Base-by-base conservation (phyloP, 1,140 invertebrate species). In the Condylostylus longicornis region DNA sequence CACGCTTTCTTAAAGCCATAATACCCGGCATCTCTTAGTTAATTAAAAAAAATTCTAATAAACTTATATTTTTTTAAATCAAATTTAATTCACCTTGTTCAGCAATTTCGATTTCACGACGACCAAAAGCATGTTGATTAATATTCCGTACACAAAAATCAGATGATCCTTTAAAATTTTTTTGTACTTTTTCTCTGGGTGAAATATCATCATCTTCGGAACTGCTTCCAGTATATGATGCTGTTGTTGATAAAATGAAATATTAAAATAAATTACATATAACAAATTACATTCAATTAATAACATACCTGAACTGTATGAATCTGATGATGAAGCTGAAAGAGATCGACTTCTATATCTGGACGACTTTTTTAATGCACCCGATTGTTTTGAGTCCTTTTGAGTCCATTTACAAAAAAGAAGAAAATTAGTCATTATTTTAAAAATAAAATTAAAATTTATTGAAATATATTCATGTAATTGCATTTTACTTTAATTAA, bases 1-100 rank as follows among this genome's bases (percentile, higher is more conserved):
- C 90, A 35, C 89, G 66, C 54, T 87, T 86, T 29, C 91, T 68
- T 41, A 98, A 61, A 1, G 91, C 89, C 74, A 97, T 89, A 35
- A 97, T 89, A 3, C 93, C 93, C 0, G 91, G 89, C 93, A 97
- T 97, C 69, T 97, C 93, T 79, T 41, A 25, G n/a, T n/a, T n/a
- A n/a, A n/a, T n/a, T n/a, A n/a, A n/a, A n/a, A n/a, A n/a, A n/a
- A n/a, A n/a, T n/a, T n/a, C n/a, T n/a, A n/a, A n/a, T n/a, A n/a
- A n/a, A n/a, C n/a, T n/a, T n/a, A n/a, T n/a, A n/a, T n/a, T n/a
- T n/a, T n/a, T n/a, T n/a, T n/a, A n/a, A n/a, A n/a, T n/a, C n/a
- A n/a, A n/a, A n/a, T n/a, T n/a, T n/a, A 25, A 8, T n/a, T n/a
- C 23, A 25, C 23, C 23, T 40, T 58, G 91, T 54, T 98, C 91